Base-by-base conservation (phyloP, 1,140 invertebrate genomes). In the Rhagoletis zephyria region DNA sequence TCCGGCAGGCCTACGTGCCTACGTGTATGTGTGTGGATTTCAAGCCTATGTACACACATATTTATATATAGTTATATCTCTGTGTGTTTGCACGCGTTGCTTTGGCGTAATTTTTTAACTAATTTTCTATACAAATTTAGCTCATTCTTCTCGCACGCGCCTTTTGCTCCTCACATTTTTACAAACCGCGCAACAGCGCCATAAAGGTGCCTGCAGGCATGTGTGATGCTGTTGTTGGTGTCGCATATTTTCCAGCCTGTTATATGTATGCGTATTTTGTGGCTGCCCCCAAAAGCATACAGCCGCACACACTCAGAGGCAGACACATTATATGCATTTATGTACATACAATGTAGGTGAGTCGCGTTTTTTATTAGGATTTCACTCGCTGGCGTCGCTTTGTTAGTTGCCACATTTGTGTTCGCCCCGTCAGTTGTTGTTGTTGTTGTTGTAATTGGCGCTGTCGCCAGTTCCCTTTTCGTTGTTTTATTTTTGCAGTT, bases 81-180 rank as follows among this genome's bases (percentile, higher is more conserved):
- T 89, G 89, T 9, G 42, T 70, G 30, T 30, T 45, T 89, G 61
- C 77, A 48, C 88, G 51, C 9, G 87, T 89, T 90, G 90, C 48
- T 81, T 56, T 90, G 89, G 89, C 91, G 91, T 92, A 90, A 92
- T 92, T 92, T 92, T 92, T 92, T 92, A 92, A 92, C 91, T 92
- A 92, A 92, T 92, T 92, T 92, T 92, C 91, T 92, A 92, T 91
- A 92, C 91, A 92, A 92, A 92, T 92, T 92, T 92, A 92, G 91
- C 90, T n/a, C 61, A 48, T 87, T 81, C 70, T 16, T 74, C 70
- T 87, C 19, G 45, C 45, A 30, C 59, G 45, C 45, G 86, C 40
- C 9, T 30, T 67, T 70, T 67, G 30, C 48, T 16, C 70, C 61
- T 42, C 61, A 48, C 9, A 19, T 67, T 87, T 59, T 74, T 30